These are phyloP conservation scores for Mya arenaria DNA, from an alignment of 1,140 invertebrate species.

Conservation along the genomic window DNA sequence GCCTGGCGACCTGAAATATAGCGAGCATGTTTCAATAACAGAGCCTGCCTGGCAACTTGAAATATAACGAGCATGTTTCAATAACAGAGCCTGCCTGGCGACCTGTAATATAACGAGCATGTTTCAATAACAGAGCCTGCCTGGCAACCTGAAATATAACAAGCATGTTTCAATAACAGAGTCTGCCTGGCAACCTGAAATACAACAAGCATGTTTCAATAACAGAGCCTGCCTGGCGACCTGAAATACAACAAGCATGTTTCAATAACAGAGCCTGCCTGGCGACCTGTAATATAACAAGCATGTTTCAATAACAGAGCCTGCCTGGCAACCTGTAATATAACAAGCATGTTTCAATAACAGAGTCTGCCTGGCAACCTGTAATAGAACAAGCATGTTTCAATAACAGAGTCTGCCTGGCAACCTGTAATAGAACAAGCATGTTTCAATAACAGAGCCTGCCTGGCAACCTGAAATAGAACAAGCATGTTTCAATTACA, in stretches of 20 bases:
- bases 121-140: not conserved
- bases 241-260: no score
- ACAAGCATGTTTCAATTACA: no score
- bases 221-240: not conserved
- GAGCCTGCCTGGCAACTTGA: not conserved
- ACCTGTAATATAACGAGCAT: not conserved
- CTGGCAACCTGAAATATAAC: not conserved
- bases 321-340: not conserved
- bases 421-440: no score
- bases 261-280: not conserved
- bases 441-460: no score
- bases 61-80: not conserved
- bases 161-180: not conserved
- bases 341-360: no score
- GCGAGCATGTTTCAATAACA: not conserved
- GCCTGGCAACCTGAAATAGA: no score
- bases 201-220: no score
- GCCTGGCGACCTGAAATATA: conserved; percentile 69
- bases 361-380: not conserved
- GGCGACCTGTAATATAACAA: not conserved
- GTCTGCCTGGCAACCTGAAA: not conserved
- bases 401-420: no score
- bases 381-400: no score
- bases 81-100: not conserved
- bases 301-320: not conserved